These are phyloP conservation scores for Pempheris klunzingeri DNA, from an alignment of 2,797 vertebrate genomes.

Conservation along the genomic window DNA sequence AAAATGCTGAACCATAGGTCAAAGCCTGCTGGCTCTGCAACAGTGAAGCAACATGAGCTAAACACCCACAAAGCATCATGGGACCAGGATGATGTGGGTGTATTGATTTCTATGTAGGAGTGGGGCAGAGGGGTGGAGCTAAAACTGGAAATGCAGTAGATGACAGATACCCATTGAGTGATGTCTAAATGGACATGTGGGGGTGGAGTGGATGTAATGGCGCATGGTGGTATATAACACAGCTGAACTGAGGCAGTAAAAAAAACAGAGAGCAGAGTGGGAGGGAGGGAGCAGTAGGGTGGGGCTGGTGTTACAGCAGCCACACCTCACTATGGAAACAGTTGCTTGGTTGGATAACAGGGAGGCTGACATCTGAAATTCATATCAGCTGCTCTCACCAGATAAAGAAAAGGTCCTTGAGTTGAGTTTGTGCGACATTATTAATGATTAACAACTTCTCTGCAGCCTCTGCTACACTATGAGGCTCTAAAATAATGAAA, in stretches of 20 bases:
- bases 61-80: slow-evolving; percentile 83
- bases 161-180: slow-evolving; percentile 63
- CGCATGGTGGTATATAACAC: slow-evolving; percentile 20
- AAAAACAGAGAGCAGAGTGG: slow-evolving; percentile 11
- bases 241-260: background rate
- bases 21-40: slow-evolving; percentile 80
- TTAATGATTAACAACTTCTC: background rate
- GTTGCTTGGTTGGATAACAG: slow-evolving; percentile 50
- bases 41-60: slow-evolving; percentile 79
- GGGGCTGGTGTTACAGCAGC: slow-evolving; percentile 48
- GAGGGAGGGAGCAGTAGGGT: slow-evolving; percentile 30
- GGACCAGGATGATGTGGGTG: slow-evolving; percentile 78
- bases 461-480: background rate
- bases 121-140: slow-evolving; percentile 78
- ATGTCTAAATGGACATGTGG: slow-evolving; percentile 67
- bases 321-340: slow-evolving; percentile 71
- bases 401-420: slow-evolving; percentile 5
- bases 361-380: slow-evolving; percentile 36
- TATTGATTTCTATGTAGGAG: slow-evolving; percentile 84
- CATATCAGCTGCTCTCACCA: slow-evolving; percentile 50
- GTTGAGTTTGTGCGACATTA: background rate
- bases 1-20: slow-evolving; percentile 75
- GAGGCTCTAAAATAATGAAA: slow-evolving; percentile 6
- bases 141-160: slow-evolving; percentile 75
- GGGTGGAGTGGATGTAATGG: slow-evolving; percentile 58